Evolutionary conservation across 2,888 invertebrate species (phyloP).

Genomic region (Brachylomia viminalis): DNA sequence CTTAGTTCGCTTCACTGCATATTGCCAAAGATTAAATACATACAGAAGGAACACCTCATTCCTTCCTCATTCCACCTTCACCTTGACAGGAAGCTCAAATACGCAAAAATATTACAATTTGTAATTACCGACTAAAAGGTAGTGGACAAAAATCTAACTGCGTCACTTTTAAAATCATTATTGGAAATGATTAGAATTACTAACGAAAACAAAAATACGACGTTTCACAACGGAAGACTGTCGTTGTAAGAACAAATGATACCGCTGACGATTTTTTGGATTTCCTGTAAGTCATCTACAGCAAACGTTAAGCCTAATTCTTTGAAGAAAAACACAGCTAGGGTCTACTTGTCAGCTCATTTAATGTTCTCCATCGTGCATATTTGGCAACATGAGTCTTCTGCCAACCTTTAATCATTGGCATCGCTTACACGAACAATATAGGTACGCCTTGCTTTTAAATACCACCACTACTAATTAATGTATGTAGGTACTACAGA

Average conservation of each 20-base stretch:
- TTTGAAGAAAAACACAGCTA: not conserved
- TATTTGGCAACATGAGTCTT: not conserved
- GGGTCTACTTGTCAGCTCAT: not conserved
- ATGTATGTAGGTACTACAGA: slow-evolving; percentile 26
- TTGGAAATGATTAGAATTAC: not conserved
- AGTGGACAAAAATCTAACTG: not conserved
- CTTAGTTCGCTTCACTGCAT: slow-evolving; percentile 71
- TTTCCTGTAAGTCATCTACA: not conserved
- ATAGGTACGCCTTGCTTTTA: slow-evolving; percentile 43
- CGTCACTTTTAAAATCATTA: not conserved
- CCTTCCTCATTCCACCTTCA: too few relatives aligned
- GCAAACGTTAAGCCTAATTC: not conserved
- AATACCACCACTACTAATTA: slow-evolving; percentile 51
- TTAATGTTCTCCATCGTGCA: not conserved
- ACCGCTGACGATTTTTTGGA: too few relatives aligned
- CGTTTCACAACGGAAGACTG: too few relatives aligned
- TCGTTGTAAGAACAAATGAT: not conserved
- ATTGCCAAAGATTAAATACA: slow-evolving; percentile 39
- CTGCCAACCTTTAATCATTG: slow-evolving; percentile 28
- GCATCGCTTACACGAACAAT: slow-evolving; percentile 61
- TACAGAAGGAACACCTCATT: slow-evolving; percentile 13
- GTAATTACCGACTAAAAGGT: not conserved
- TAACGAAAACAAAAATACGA: too few relatives aligned
- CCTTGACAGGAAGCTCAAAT: not conserved
- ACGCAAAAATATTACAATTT: too few relatives aligned